Conservation (phyloP, 2,113 vertebrate genomes). For the Zapornia atra region DNA sequence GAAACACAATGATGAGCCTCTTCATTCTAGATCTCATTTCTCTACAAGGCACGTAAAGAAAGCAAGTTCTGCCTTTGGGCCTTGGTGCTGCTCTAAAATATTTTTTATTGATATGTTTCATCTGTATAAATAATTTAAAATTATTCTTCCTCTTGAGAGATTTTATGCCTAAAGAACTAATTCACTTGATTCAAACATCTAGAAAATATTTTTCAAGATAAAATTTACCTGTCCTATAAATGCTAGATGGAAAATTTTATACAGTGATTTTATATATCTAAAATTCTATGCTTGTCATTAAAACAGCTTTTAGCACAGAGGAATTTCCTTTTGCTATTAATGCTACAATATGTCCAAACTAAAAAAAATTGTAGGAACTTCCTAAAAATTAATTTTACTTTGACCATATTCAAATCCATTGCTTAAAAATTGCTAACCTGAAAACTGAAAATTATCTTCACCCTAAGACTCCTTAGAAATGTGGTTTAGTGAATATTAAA, state of each 20-base stretch:
- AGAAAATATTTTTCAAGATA: not conserved
- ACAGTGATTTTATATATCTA: not conserved
- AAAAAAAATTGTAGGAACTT: not conserved
- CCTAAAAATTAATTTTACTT: not conserved
- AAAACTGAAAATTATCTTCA: conserved; percentile 12
- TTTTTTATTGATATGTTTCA: not conserved
- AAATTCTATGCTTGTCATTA: not conserved
- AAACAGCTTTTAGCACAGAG: not conserved
- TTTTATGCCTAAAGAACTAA: not conserved
- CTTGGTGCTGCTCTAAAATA: not conserved
- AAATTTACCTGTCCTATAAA: not conserved
- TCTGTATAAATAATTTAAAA: not conserved
- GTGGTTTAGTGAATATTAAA: not conserved
- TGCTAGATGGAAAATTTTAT: not conserved
- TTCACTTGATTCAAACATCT: not conserved
- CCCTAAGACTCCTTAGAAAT: conserved; percentile 1
- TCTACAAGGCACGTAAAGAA: not conserved
- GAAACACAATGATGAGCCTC: not conserved
- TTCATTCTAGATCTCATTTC: not conserved
- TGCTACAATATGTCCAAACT: not conserved
- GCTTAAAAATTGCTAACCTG: conserved; percentile 28
- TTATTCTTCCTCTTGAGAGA: not conserved
- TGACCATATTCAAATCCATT: not conserved
- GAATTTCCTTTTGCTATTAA: not conserved
- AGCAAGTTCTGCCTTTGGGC: not conserved